Base-by-base conservation (phyloP, 2,113 vertebrate species). In the Puffinus mauretanicus region DNA sequence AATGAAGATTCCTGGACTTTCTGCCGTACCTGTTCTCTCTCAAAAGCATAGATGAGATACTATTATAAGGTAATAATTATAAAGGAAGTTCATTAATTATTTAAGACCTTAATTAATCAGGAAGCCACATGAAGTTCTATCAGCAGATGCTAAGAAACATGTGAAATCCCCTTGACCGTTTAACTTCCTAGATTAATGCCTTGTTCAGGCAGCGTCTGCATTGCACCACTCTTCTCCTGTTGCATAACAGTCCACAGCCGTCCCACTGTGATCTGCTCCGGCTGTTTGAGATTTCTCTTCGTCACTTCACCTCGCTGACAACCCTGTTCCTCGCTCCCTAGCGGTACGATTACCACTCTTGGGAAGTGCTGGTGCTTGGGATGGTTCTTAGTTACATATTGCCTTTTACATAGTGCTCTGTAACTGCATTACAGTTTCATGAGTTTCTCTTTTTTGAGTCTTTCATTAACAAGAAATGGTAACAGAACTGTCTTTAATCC, bases 241-340 rank as follows among this genome's bases (percentile, higher is more conserved):
- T 96, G 79, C 66, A 3, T 81, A 77, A 86, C 51, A 61, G 82
- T 30, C 75, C 89, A 25, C 18, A 38, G 75, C 70, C 21, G 7
- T 62, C 84, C 91, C 6, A 8, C 85, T 26, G 79, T 13, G 58
- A 88, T 36, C 67, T 58, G 92, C 71, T 82, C 92, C 0, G 3
- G 46, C 87, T 77, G 47, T 15, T 29, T 34, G 71, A 72, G 30
- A 54, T 38, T 42, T 36, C 81, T 60, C 61, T 38, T 38, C 38
- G 67, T 22, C 72, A 20, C 42, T 47, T 86, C 92, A 22, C 52
- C 62, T 83, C 9, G 0, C 76, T 55, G 86, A 30, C 77, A 78
- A 0, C n/a, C 42, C 67, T 3, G 0, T 2, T 51, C 52, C 62
- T 76, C 2, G 0, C 67, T 82, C 61, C 67, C 67, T 22, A 5